Conservation (phyloP, 2,113 vertebrate species). For the Spizaetus ornatus region DNA sequence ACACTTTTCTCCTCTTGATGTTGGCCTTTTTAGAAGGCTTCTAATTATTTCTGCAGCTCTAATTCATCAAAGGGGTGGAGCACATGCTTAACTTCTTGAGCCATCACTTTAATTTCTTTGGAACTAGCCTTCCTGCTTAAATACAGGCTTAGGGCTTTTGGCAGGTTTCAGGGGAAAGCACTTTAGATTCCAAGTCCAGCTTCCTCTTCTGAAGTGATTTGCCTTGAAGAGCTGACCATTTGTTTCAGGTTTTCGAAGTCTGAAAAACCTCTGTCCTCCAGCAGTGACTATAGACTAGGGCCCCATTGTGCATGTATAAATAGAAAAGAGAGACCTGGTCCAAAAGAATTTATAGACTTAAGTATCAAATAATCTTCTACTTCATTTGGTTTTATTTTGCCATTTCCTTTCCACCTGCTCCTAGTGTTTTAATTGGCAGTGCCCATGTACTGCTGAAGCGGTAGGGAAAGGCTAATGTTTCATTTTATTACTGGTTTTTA, state of each 20-base stretch:
- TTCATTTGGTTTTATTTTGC: background rate
- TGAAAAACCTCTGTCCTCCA: background rate
- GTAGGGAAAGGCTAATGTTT: constrained; percentile 48
- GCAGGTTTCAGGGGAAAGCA: background rate
- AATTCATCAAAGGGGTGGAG: background rate
- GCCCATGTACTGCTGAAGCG: background rate
- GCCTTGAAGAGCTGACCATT: background rate
- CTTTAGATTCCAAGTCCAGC: background rate
- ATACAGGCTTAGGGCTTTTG: background rate
- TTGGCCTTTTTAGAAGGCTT: background rate
- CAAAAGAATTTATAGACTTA: background rate
- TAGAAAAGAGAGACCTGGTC: background rate
- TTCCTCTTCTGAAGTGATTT: background rate
- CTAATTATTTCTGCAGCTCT: background rate
- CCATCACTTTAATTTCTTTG: background rate
- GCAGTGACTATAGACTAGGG: background rate
- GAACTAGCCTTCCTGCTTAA: background rate
- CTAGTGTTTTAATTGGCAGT: constrained; percentile 39
- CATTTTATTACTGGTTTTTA: constrained; percentile 49
- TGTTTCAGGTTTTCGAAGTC: background rate
- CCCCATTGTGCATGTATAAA: background rate
- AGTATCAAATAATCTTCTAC: background rate
- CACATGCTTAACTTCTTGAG: background rate
- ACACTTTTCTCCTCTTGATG: background rate
- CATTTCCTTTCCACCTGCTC: constrained; percentile 13